Conservation (phyloP, 2,888 invertebrate species). For the Nymphalis polychloros region DNA sequence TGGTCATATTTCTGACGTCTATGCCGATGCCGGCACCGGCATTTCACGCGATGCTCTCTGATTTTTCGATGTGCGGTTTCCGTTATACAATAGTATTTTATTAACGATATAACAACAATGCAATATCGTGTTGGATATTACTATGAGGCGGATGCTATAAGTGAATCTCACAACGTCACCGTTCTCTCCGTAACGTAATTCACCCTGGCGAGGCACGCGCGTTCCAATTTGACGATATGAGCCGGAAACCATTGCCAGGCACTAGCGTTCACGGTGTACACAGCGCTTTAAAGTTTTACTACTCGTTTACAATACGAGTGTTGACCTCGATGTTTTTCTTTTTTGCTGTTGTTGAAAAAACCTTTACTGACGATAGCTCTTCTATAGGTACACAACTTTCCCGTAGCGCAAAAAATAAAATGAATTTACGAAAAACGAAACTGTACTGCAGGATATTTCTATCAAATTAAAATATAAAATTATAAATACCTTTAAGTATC, state of each 20-base stretch:
- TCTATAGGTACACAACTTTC: constrained; percentile 20
- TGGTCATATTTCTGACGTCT: constrained; percentile 69
- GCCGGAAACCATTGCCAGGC: constrained; percentile 54
- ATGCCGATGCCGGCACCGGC: constrained; percentile 62
- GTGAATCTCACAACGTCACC: constrained; percentile 54
- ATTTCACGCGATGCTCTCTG: constrained; percentile 73
- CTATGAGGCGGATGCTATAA: constrained; percentile 63
- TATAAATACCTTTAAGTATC: too few relatives aligned
- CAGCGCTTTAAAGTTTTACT: constrained; percentile 52
- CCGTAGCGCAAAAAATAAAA: constrained; percentile 19
- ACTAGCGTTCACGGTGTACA: constrained; percentile 45
- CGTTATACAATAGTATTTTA: constrained; percentile 70
- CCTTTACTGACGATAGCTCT: constrained; percentile 32
- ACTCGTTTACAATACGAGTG: constrained; percentile 47
- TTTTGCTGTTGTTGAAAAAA: constrained; percentile 39
- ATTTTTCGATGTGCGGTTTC: constrained; percentile 75
- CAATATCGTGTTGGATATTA: constrained; percentile 54
- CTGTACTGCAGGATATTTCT: not conserved
- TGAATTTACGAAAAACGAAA: constrained; percentile 12
- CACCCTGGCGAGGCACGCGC: constrained; percentile 49
- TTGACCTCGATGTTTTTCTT: constrained; percentile 42
- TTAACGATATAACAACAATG: constrained; percentile 64
- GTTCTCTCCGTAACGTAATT: constrained; percentile 50
- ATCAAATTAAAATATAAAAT: too few relatives aligned
- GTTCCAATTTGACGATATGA: constrained; percentile 60